A percentile compares a stretch with the other conserved stretches of the same genome.
These are phyloP conservation scores for Petrolisthes manimaculis DNA, from an alignment of 2,888 invertebrate species.

Conservation along the genomic window DNA sequence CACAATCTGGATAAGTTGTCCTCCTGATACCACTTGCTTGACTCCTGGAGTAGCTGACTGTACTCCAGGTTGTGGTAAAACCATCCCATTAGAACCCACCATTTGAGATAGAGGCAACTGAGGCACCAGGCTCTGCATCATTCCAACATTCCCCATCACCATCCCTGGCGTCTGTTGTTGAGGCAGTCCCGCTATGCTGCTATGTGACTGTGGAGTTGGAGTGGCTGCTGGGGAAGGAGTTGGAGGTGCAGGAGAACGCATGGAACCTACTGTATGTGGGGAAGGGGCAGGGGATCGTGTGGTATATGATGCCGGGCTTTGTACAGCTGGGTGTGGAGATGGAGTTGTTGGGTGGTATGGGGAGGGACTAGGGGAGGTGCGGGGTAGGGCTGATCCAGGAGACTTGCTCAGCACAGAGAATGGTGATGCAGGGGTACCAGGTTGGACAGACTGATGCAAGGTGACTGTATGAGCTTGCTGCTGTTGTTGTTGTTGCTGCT, in stretches of 20 bases:
- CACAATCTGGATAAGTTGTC: constrained; percentile 63
- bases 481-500: constrained; percentile 42
- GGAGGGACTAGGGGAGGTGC: constrained; percentile 62
- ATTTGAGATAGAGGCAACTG: constrained; percentile 54
- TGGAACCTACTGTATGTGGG: constrained; percentile 46
- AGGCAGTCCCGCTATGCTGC: constrained; percentile 28
- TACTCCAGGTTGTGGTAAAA: constrained; percentile 55
- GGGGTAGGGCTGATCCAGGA: constrained; percentile 51
- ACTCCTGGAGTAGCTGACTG: constrained; percentile 50
- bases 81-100: constrained; percentile 62
- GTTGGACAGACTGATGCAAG: constrained; percentile 43
- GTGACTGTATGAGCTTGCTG: constrained; percentile 41
- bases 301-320: constrained; percentile 51
- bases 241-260: constrained; percentile 60
- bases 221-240: constrained; percentile 62
- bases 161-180: constrained; percentile 42
- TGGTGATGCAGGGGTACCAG: constrained; percentile 54
- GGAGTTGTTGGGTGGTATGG: constrained; percentile 60
- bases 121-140: constrained; percentile 59
- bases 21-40: constrained; percentile 59
- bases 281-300: constrained; percentile 55
- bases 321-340: constrained; percentile 55
- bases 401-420: constrained; percentile 57
- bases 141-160: constrained; percentile 59
- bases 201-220: constrained; percentile 51